Evolutionary conservation across 2,113 vertebrate species (phyloP).

Genomic region (Patagioenas fasciata): DNA sequence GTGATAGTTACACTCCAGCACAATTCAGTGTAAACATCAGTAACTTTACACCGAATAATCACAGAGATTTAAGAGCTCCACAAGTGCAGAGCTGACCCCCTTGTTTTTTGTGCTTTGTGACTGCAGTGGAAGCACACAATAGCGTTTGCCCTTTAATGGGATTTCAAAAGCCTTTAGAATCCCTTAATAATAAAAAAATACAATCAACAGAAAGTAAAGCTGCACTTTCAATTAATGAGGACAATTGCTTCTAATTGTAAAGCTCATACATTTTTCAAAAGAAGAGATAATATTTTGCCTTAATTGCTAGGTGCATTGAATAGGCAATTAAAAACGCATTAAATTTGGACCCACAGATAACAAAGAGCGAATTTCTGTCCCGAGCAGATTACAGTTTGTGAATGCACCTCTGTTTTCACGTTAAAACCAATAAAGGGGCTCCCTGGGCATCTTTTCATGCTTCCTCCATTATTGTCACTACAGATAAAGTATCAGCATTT

Average conservation of each 20-base stretch:
- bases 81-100: neutral
- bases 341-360: conserved; percentile 65
- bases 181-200: conserved; percentile 31
- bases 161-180: conserved; percentile 56
- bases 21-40: neutral
- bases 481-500: conserved; percentile 18
- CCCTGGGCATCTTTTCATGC: neutral
- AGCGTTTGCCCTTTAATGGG: conserved; percentile 11
- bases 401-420: neutral
- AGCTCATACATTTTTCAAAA: conserved; percentile 74
- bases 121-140: neutral
- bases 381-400: conserved; percentile 26
- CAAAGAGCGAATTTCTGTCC: conserved; percentile 41
- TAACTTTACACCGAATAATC: neutral
- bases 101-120: neutral
- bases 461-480: neutral
- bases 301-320: conserved; percentile 74
- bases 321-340: conserved; percentile 79
- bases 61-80: neutral
- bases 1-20: neutral
- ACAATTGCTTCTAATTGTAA: conserved; percentile 76
- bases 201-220: conserved; percentile 71
- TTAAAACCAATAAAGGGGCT: neutral
- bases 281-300: conserved; percentile 66
- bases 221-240: conserved; percentile 77